Conservation (phyloP, 2,888 invertebrate species). For the Noctua janthe region DNA sequence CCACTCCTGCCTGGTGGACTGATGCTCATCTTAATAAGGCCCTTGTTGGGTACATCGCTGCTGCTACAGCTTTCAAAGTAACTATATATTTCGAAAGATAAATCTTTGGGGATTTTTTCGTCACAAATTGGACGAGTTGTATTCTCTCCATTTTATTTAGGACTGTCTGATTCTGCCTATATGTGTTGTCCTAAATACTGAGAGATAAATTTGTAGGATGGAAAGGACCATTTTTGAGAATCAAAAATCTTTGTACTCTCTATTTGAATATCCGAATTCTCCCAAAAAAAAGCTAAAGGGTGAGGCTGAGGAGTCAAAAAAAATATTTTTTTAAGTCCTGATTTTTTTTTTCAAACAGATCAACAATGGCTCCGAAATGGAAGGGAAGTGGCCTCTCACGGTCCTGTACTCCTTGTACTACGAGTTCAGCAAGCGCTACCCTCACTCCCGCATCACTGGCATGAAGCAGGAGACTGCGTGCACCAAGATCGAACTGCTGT, state of each 20-base stretch:
- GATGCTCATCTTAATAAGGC: conserved; percentile 95
- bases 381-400: conserved; percentile 95
- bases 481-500: conserved; percentile 94
- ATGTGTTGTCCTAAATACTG: not conserved
- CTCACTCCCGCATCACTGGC: conserved; percentile 94
- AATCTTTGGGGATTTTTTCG: not conserved
- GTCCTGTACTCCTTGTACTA: conserved; percentile 94
- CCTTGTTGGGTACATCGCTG: conserved; percentile 93
- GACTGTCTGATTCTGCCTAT: not conserved
- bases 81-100: not conserved
- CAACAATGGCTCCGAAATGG: conserved; percentile 93
- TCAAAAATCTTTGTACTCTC: not conserved
- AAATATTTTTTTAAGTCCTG: not conserved
- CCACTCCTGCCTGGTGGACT: conserved; percentile 94
- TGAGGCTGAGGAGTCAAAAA: not conserved
- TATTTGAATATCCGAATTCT: not conserved
- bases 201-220: not conserved
- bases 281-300: not conserved
- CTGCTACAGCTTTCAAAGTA: conserved; percentile 93
- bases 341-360: conserved; percentile 85
- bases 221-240: not conserved
- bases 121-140: not conserved
- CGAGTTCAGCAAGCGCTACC: conserved; percentile 94
- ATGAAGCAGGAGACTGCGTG: conserved; percentile 94
- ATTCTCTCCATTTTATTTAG: no score